Conservation (phyloP, 2,888 invertebrate genomes). For the Phasia obesa region DNA sequence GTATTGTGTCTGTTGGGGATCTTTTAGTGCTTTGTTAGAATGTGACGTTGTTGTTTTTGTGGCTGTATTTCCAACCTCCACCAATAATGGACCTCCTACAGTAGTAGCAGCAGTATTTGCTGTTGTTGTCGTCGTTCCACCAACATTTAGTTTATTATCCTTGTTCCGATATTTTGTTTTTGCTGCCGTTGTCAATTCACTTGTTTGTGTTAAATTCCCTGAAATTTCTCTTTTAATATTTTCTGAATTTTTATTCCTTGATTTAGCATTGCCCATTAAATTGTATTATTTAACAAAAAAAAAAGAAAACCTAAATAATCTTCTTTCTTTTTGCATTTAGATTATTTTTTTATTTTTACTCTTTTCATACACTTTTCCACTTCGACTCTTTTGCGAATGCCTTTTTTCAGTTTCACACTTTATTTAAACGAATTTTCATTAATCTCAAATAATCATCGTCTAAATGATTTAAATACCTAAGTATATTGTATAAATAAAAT, state of each 20-base stretch:
- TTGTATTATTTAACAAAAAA: slow-evolving; percentile 38
- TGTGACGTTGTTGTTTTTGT: slow-evolving; percentile 41
- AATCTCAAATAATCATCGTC: slow-evolving; percentile 38
- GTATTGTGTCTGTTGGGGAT: slow-evolving; percentile 42
- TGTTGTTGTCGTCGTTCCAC: slow-evolving; percentile 31
- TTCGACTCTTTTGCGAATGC: slow-evolving; percentile 45
- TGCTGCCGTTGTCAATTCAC: slow-evolving; percentile 29
- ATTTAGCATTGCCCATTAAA: slow-evolving; percentile 76
- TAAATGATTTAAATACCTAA: background rate
- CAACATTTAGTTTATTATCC: slow-evolving; percentile 27
- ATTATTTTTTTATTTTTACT: slow-evolving; percentile 47
- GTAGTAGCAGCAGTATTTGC: slow-evolving; percentile 47
- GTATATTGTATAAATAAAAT: slow-evolving; percentile 2
- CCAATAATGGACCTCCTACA: slow-evolving; percentile 52
- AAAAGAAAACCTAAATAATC: background rate
- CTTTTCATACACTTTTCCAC: slow-evolving; percentile 46
- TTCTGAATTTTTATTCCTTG: slow-evolving; percentile 69
- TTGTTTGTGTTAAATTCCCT: slow-evolving; percentile 46
- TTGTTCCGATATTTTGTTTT: slow-evolving; percentile 25
- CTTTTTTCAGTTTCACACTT: slow-evolving; percentile 66
- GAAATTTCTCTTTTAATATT: slow-evolving; percentile 42
- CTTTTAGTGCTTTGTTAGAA: slow-evolving; percentile 63
- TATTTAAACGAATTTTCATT: slow-evolving; percentile 23
- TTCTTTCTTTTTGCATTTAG: slow-evolving; percentile 5
- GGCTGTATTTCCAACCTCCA: slow-evolving; percentile 32